Evolutionary conservation across 2,888 invertebrate genomes (phyloP).

Genomic region (Chymomyza procnemis): DNA sequence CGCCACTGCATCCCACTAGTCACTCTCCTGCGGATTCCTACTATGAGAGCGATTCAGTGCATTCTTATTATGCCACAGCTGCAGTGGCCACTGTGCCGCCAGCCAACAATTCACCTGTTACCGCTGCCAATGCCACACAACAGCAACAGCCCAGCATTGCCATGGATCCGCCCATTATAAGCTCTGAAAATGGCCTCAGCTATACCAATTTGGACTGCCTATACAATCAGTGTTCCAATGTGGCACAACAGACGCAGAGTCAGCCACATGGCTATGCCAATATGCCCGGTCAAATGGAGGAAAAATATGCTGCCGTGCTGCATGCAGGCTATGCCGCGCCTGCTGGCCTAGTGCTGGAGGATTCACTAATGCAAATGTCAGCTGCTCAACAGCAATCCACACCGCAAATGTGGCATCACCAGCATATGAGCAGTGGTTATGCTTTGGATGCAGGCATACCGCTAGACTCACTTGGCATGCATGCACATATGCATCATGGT

Average conservation of each 20-base stretch:
- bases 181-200: constrained; percentile 90
- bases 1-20: constrained; percentile 75
- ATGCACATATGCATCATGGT: constrained; percentile 74
- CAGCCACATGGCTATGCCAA: constrained; percentile 52
- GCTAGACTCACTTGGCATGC: constrained; percentile 68
- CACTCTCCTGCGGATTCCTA: constrained; percentile 77
- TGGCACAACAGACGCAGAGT: constrained; percentile 49
- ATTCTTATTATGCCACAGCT: constrained; percentile 76
- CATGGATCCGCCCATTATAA: constrained; percentile 84
- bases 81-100: constrained; percentile 72
- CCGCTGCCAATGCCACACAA: constrained; percentile 60
- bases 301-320: constrained; percentile 80
- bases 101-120: constrained; percentile 66
- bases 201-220: constrained; percentile 92
- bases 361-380: constrained; percentile 72
- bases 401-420: constrained; percentile 75
- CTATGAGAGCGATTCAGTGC: constrained; percentile 77
- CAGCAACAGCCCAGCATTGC: constrained; percentile 49
- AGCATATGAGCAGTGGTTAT: constrained; percentile 61
- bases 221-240: constrained; percentile 80
- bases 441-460: constrained; percentile 58
- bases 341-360: constrained; percentile 66
- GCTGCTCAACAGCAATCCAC: constrained; percentile 60
- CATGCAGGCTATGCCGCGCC: constrained; percentile 80
- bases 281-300: constrained; percentile 63